These are phyloP conservation scores for Sciurus niger DNA, from an alignment of 2,113 vertebrate species.

Conservation along the genomic window DNA sequence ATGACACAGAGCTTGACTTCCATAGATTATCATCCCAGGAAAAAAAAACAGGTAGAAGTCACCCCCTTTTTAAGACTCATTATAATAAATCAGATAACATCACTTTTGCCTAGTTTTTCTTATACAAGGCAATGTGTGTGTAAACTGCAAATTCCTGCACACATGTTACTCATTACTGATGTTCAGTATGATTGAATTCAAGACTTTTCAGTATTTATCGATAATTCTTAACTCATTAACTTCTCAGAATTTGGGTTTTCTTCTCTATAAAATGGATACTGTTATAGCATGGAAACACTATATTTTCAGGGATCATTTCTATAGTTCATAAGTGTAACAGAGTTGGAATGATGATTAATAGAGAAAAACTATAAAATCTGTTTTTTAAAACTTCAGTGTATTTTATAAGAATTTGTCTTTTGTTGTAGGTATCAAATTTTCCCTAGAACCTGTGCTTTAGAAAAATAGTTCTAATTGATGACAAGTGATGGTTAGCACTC, in stretches of 20 bases:
- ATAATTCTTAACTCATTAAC: not conserved
- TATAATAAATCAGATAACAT: not conserved
- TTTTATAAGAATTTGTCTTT: not conserved
- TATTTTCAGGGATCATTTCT: not conserved
- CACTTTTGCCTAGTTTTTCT: not conserved
- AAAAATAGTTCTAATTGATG: not conserved
- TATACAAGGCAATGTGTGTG: not conserved
- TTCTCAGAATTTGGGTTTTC: not conserved
- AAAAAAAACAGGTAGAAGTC: not conserved
- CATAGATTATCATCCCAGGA: not conserved
- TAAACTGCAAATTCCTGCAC: slow-evolving; percentile 26
- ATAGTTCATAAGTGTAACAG: not conserved
- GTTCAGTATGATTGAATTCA: not conserved
- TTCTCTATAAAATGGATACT: not conserved
- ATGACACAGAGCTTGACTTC: not conserved
- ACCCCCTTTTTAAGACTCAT: not conserved
- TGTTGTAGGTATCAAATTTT: not conserved
- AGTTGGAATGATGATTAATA: not conserved
- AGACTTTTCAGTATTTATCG: not conserved
- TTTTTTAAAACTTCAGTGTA: not conserved
- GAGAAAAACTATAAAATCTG: not conserved
- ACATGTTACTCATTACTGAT: not conserved
- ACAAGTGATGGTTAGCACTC: not conserved
- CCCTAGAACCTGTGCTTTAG: not conserved
- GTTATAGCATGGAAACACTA: not conserved